Evolutionary conservation across 2,888 invertebrate species (phyloP), one percentile per base, ranked within the genome.

Genomic region (Trachelus stipa): DNA sequence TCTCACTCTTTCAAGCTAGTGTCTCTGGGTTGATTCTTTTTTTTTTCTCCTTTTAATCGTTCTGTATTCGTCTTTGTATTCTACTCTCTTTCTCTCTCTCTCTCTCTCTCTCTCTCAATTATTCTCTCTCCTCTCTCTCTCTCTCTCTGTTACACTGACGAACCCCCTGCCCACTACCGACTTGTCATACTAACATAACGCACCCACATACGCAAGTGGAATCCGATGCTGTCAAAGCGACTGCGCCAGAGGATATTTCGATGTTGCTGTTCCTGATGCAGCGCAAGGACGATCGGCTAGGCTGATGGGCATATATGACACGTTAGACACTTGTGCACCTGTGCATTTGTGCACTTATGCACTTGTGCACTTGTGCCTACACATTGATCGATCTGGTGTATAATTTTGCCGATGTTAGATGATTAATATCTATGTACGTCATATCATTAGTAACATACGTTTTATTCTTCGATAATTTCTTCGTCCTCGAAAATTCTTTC

Each of bases 191-290:
- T 79, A 33, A 69, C 31, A 12, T 69, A 69, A 69, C 69, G 79
- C 81, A 80, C 87, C 84, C 87, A 88, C 87, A 87, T 81, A 88
- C 83, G 87, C 90, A 91, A 89, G 89, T 89, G 90, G 88, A 86
- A 86, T 23, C 87, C 85, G 87, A 87, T 81, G 88, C 87, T 88
- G 86, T 86, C 88, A 88, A 87, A 87, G 90, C 90, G 90, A 88
- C 88, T 91, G 90, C 90, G 90, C 89, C 85, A 86, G 80, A 75
- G 79, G 83, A 78, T 82, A 81, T 80, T 76, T 82, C 81, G 73
- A 74, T 73, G 77, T 76, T 79, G 35, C 34, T 73, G 73, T 73
- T 73, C 73, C 73, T 15, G 4, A 30, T 69, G 1, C 1, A 12
- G 31, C 69, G 4, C 3, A 11, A 69, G 30, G 33, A 69, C 2